Evolutionary conservation across 2,888 invertebrate genomes (phyloP), one percentile per base, ranked within the genome.

Genomic region (Drosophila barbarae): DNA sequence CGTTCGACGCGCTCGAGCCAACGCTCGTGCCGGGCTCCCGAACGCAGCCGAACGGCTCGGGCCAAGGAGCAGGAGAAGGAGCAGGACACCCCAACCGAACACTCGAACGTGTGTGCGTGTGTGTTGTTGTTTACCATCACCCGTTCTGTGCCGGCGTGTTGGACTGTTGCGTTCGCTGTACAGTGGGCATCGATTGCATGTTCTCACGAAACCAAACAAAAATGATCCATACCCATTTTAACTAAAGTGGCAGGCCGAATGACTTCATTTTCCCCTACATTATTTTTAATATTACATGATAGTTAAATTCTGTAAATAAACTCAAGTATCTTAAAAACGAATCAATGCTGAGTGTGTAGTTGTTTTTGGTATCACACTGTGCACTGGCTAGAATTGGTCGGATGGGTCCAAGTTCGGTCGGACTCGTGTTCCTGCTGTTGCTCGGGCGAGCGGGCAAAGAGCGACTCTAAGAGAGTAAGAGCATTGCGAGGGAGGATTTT

Each of bases 321-420:
- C 8, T n/a, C n/a, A n/a, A 13, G n/a, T n/a, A 13, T 13, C 2
- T 34, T 32, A 6, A 23, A 23, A 23, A 23, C 5, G 3, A 4
- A 23, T 4, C 23, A 23, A 23, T 23, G 3, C 3, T 5, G 4
- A 4, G 23, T 23, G 23, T 23, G 23, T 4, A 23, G 23, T 23
- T 23, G 23, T 23, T 23, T 18, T 30, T 18, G 12, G 30, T 8
- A 2, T 18, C 30, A 23, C 23, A 47, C 46, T 47, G 46, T 47
- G 9, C 46, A 83, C 69, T 77, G 55, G 73, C 77, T 77, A 72
- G 77, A 77, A 82, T 80, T 80, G 80, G 80, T 80, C 79, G 79
- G 77, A 58, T 63, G 56, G 77, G 70, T 80, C 78, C 71, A 75
- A 77, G 77, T 77, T 80, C 73, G 72, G 56, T 65, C 21, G 26